These are phyloP conservation scores for Beris morrisii DNA, from an alignment of 2,888 invertebrate genomes.

Conservation along the genomic window DNA sequence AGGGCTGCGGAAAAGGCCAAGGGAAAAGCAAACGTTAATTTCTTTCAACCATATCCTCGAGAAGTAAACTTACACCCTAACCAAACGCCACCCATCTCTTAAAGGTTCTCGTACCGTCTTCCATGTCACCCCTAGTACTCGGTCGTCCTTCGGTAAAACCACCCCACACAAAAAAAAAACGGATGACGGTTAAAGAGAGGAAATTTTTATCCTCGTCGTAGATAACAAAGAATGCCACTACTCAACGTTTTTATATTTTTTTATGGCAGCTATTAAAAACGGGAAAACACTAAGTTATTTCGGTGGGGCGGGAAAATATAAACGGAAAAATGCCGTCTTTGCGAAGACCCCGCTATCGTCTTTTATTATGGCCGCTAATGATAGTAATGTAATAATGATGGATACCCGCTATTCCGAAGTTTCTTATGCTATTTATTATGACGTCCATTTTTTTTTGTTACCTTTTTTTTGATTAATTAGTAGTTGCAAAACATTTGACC, in stretches of 20 bases:
- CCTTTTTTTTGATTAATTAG: constrained; percentile 28
- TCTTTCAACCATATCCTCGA: neutral
- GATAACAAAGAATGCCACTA: constrained; percentile 23
- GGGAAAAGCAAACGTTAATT: neutral
- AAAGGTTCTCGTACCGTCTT: neutral
- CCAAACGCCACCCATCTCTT: neutral
- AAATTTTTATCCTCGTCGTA: constrained; percentile 14
- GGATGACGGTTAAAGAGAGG: constrained; percentile 2
- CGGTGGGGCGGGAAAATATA: neutral
- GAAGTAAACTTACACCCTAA: neutral
- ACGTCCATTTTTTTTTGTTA: constrained; percentile 20
- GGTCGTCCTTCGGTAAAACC: neutral
- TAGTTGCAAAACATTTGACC: constrained; percentile 30
- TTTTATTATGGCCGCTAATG: constrained; percentile 30
- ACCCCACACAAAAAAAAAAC: neutral
- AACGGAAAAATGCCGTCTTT: neutral
- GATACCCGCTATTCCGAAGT: constrained; percentile 15
- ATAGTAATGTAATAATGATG: constrained; percentile 26
- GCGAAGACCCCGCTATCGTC: constrained; percentile 1
- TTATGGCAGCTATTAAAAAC: constrained; percentile 26
- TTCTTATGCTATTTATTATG: constrained; percentile 12
- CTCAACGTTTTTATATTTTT: constrained; percentile 20
- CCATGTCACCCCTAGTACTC: neutral
- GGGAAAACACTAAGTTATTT: neutral
- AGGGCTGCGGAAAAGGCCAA: neutral